Evolutionary conservation across 2,113 vertebrate species (phyloP), one percentile per base, ranked within the genome.

Genomic region (Amphilophus citrinellus): DNA sequence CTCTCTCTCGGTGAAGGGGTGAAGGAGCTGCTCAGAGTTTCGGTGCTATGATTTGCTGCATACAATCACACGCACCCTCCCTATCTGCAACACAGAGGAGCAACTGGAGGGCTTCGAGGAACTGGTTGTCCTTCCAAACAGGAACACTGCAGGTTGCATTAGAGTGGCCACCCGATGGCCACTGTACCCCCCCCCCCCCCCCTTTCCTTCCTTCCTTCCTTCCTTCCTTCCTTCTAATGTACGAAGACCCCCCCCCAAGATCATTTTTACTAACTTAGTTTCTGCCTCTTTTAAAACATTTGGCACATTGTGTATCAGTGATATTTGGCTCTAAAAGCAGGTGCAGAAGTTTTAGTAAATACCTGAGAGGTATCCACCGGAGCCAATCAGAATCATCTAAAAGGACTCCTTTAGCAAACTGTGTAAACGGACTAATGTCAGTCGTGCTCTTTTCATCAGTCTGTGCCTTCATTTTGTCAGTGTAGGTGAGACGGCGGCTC

Each of bases 41-140:
- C 89, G 93, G 94, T 95, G 94, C 94, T 95, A 94, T 80, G 90
- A 89, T 92, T 91, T 93, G 93, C 94, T 94, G 84, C 89, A 94
- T 88, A 95, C 95, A 96, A 95, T 95, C 95, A 18, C 77, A 77
- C 14, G 88, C 89, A 84, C 86, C 85, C 87, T 78, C 84, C 85
- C 66, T 59, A 5, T 78, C 84, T 83, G 87, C 27, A 58, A 14
- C 66, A 84, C 77, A 81, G 82, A 81, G 79, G 84, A 77, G 63
- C 20, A 30, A 81, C 50, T 24, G 81, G 76, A 87, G 75, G 75
- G 50, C 68, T 68, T 83, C 3, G 5, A 53, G 86, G 84, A 91
- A 79, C 15, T 77, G 83, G 80, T 90, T 90, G 76, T 91, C 89
- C 77, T 82, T 82, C 20, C 77, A 77, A 81, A 88, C 82, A 39